Evolutionary conservation across 2,888 invertebrate genomes (phyloP).

Genomic region (Epirrhoe alternata): DNA sequence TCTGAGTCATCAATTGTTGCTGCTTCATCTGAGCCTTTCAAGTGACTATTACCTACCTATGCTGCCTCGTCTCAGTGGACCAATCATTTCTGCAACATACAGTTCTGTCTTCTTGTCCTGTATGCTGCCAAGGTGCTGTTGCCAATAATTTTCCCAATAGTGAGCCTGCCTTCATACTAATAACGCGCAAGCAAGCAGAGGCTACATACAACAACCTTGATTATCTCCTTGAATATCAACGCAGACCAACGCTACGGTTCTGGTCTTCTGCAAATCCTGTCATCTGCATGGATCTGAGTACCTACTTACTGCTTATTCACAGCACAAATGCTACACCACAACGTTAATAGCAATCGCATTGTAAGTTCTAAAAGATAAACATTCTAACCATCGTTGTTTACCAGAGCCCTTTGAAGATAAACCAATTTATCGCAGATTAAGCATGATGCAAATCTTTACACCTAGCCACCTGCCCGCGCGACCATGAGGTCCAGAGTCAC

Average conservation of each 20-base stretch:
- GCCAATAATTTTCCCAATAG: not conserved
- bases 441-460: slow-evolving; percentile 8
- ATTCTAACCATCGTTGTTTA: not conserved
- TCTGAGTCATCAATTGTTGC: slow-evolving; percentile 12
- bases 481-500: slow-evolving; percentile 12
- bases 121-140: not conserved
- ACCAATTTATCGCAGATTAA: slow-evolving; percentile 4
- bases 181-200: not conserved
- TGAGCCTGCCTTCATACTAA: not conserved
- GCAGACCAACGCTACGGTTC: slow-evolving; percentile 5
- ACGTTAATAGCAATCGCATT: not conserved
- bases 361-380: not conserved
- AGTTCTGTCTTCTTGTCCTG: not conserved
- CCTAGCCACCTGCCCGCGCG: slow-evolving; percentile 2
- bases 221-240: slow-evolving; percentile 2
- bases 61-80: slow-evolving; percentile 4
- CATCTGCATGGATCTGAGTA: not conserved
- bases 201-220: not conserved
- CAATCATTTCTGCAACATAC: not conserved
- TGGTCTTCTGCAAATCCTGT: not conserved
- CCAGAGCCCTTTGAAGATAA: not conserved
- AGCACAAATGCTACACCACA: not conserved
- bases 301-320: not conserved
- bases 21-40: slow-evolving; percentile 11
- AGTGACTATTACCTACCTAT: not conserved